Evolutionary conservation across 2,113 vertebrate species (phyloP).

Genomic region (Phyllostomus discolor): DNA sequence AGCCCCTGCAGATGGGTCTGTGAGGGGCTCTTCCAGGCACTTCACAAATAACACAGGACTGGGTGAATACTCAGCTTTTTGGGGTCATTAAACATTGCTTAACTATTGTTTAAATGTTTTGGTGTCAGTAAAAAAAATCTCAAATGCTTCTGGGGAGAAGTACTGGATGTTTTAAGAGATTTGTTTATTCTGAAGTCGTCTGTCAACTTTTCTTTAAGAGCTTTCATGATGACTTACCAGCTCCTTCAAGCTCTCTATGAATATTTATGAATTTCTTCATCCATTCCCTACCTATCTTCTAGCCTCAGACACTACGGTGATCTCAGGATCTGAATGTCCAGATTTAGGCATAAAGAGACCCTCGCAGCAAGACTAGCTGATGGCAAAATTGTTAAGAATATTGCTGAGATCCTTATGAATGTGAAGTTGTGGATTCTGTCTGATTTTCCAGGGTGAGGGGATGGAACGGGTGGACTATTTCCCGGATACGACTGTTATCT

Average conservation of each 20-base stretch:
- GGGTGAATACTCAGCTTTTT: conserved; percentile 51
- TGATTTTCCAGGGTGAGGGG: background rate
- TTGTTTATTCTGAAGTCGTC: conserved; percentile 55
- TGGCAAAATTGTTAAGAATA: background rate
- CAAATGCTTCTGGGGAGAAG: conserved; percentile 38
- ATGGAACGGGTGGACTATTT: background rate
- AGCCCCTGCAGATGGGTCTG: conserved; percentile 32
- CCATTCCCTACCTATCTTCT: background rate
- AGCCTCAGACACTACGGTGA: background rate
- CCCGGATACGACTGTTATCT: background rate
- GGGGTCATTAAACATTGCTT: conserved; percentile 61
- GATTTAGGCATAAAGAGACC: background rate
- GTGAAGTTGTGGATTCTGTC: background rate
- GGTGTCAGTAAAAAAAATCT: conserved; percentile 55
- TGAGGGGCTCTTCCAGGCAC: background rate
- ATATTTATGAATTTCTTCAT: background rate
- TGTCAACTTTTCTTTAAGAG: conserved; percentile 44
- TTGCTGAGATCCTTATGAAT: background rate
- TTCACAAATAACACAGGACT: conserved; percentile 45
- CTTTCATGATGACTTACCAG: conserved; percentile 43
- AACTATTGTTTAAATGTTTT: conserved; percentile 67
- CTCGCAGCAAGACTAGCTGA: background rate
- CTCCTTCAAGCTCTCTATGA: conserved; percentile 9
- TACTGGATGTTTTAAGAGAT: conserved; percentile 40
- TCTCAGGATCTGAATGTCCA: background rate